Evolutionary conservation across 53 echinoderm and acorn worm species (phyloP).

Genomic region (Luidia sarsii): DNA sequence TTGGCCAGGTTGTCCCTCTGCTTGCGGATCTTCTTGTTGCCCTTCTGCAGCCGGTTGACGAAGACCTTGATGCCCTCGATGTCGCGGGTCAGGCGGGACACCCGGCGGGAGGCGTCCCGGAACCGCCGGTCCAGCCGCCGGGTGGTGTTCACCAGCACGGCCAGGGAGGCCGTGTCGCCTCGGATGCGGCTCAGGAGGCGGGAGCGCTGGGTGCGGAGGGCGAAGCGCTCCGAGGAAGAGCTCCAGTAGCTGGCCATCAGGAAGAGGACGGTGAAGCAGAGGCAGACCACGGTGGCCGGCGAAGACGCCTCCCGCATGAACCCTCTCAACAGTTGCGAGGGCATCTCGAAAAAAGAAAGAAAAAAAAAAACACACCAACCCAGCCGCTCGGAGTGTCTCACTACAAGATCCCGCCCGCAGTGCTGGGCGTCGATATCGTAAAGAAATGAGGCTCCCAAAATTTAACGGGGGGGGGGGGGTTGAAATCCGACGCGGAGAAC

Average conservation of each 20-base stretch:
- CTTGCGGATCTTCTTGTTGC: neutral
- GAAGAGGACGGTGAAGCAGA: constrained; percentile 8
- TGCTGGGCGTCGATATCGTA: too few species aligned
- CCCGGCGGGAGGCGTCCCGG: constrained; percentile 17
- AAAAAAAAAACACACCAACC: too few species aligned
- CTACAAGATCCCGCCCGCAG: neutral
- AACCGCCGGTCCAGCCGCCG: neutral
- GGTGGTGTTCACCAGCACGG: constrained; percentile 16
- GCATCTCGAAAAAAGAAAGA: too few species aligned
- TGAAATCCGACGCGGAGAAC: too few species aligned
- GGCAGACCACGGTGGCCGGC: neutral
- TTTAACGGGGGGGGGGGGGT: too few species aligned
- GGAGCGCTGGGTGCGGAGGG: neutral
- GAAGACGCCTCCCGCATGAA: neutral
- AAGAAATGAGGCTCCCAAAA: too few species aligned
- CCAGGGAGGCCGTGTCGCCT: constrained; percentile 2
- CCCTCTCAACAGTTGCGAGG: neutral
- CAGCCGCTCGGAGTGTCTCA: neutral
- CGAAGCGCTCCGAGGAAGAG: constrained; percentile 40
- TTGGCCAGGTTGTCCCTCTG: constrained; percentile 1
- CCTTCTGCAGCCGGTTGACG: constrained; percentile 3
- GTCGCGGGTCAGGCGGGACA: constrained; percentile 27
- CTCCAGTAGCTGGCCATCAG: constrained; percentile 45
- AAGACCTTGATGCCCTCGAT: constrained; percentile 7
- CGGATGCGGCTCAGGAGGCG: neutral